These are phyloP conservation scores for Geophilus truncorum DNA, from an alignment of 2,888 invertebrate genomes.

Conservation along the genomic window DNA sequence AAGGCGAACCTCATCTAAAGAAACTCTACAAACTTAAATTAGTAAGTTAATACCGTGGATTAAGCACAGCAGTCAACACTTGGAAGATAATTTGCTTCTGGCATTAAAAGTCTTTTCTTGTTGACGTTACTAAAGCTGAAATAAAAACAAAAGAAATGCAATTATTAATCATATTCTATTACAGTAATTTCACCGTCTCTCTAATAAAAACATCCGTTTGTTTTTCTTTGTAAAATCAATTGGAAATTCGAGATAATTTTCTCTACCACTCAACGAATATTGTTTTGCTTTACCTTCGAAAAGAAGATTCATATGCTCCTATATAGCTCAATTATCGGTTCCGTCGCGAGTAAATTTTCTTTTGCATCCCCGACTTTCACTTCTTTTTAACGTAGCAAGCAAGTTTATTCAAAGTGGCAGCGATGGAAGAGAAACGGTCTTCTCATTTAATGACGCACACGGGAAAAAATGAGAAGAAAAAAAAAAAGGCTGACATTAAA, in stretches of 20 bases:
- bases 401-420: conserved; percentile 10
- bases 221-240: background rate
- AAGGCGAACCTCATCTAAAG: too few species aligned
- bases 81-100: too few species aligned
- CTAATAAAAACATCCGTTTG: background rate
- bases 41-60: too few species aligned
- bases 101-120: too few species aligned
- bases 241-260: background rate
- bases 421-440: background rate
- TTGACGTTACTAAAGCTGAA: too few species aligned
- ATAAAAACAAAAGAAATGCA: too few species aligned
- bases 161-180: too few species aligned
- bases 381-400: background rate
- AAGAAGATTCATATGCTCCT: background rate
- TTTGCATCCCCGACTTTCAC: background rate
- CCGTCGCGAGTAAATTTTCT: background rate
- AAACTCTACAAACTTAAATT: too few species aligned
- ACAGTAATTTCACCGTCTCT: background rate
- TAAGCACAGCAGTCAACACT: too few species aligned
- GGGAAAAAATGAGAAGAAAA: too few species aligned
- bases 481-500: conserved; percentile 2
- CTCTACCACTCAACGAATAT: too few species aligned
- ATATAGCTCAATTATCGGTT: background rate
- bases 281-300: background rate
- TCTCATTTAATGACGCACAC: background rate